Conservation (phyloP, 2,888 invertebrate species). For the Macrophya annulata region DNA sequence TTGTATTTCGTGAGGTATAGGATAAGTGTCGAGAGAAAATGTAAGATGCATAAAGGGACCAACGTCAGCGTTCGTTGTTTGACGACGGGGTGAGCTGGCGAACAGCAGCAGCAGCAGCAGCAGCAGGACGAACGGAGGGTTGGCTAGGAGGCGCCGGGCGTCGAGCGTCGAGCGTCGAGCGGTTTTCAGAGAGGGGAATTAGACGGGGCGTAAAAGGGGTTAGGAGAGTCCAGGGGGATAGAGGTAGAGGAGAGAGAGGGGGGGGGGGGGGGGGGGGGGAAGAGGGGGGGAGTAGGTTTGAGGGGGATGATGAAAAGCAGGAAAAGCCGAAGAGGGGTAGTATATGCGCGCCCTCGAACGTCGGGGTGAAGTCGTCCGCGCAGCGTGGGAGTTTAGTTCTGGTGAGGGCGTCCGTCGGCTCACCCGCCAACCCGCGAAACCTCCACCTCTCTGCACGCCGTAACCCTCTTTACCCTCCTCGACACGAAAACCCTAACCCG, state of each 20-base stretch:
- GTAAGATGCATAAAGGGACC: slow-evolving; percentile 23
- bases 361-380: slow-evolving; percentile 70
- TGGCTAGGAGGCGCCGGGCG: slow-evolving; percentile 40
- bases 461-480: slow-evolving; percentile 53
- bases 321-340: slow-evolving; percentile 62
- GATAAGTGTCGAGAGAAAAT: slow-evolving; percentile 1
- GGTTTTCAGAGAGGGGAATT: not conserved
- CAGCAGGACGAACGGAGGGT: slow-evolving; percentile 18
- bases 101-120: not conserved
- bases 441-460: slow-evolving; percentile 58
- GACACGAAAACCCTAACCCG: slow-evolving; percentile 57
- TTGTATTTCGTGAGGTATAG: not conserved
- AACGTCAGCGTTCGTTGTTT: slow-evolving; percentile 19
- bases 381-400: slow-evolving; percentile 78
- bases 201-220: slow-evolving; percentile 5
- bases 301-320: slow-evolving; percentile 38
- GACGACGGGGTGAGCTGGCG: slow-evolving; percentile 26
- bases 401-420: slow-evolving; percentile 78
- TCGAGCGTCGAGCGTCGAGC: slow-evolving; percentile 25
- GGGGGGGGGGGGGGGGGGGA: too few species aligned
- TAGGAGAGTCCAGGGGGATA: slow-evolving; percentile 48
- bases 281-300: slow-evolving; percentile 56
- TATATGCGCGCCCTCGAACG: slow-evolving; percentile 71
- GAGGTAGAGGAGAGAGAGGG: too few species aligned
- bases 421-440: slow-evolving; percentile 71